A percentile compares a stretch with the other conserved stretches of the same genome.
phyloP scores from a whole-genome alignment of 1,140 invertebrate species.

The Macrocentrus cingulum region DNA sequence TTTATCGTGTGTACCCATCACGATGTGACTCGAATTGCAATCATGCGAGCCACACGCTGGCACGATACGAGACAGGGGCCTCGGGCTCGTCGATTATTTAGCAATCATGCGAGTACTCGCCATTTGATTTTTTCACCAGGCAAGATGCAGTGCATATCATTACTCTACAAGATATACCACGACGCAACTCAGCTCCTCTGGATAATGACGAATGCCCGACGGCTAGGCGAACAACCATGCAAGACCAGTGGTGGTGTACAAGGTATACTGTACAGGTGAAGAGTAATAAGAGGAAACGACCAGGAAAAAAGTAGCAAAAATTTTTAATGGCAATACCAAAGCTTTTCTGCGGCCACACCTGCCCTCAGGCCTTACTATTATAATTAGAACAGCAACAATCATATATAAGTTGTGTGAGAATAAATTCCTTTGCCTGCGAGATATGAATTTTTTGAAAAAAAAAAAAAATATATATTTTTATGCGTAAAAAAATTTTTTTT shows the following conservation, averaged over 20 bases:
- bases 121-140: constrained; percentile 12
- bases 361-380: constrained; percentile 28
- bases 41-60: background rate
- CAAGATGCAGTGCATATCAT: constrained; percentile 41
- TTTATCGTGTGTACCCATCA: background rate
- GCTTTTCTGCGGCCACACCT: constrained; percentile 8
- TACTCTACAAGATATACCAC: constrained; percentile 29
- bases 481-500: too few relatives aligned
- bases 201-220: constrained; percentile 32
- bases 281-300: constrained; percentile 16
- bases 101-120: constrained; percentile 40
- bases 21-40: constrained; percentile 6
- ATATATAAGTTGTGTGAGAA: constrained; percentile 9
- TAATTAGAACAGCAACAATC: constrained; percentile 37
- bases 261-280: constrained; percentile 11
- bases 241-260: constrained; percentile 21
- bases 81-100: constrained; percentile 46
- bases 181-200: constrained; percentile 18
- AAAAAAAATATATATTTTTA: too few relatives aligned
- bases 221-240: constrained; percentile 22
- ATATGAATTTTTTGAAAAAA: background rate
- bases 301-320: constrained; percentile 22
- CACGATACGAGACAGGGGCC: constrained; percentile 29
- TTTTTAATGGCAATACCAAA: constrained; percentile 16
- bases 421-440: background rate